Conservation (phyloP, 2,113 vertebrate genomes). For the Clarias magur region DNA sequence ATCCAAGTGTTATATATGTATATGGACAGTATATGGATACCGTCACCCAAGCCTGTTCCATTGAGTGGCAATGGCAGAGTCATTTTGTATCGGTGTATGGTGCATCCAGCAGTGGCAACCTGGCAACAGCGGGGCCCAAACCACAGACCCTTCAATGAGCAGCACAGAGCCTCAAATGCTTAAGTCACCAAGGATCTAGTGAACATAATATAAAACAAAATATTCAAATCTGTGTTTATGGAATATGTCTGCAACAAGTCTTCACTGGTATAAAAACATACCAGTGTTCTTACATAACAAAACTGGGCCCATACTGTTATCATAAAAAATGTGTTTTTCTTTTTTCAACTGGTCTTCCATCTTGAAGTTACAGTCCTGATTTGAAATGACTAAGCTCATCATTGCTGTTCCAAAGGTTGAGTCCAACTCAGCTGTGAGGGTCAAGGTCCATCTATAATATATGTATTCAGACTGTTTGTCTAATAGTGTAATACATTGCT, state of each 20-base stretch:
- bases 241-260: background rate
- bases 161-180: too few species aligned
- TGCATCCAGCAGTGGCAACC: too few species aligned
- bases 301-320: background rate
- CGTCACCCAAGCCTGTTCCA: too few species aligned
- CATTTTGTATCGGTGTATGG: too few species aligned
- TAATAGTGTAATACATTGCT: background rate
- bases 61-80: too few species aligned
- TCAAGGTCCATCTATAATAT: conserved; percentile 49
- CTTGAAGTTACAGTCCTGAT: conserved; percentile 4
- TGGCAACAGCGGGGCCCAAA: too few species aligned
- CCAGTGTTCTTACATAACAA: background rate
- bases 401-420: conserved; percentile 51
- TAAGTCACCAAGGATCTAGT: too few species aligned
- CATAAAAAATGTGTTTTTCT: background rate
- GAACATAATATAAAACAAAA: background rate
- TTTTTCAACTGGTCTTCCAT: conserved; percentile 12
- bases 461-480: background rate
- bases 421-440: conserved; percentile 48
- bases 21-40: too few species aligned
- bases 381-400: conserved; percentile 42
- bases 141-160: too few species aligned
- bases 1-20: background rate
- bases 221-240: background rate
- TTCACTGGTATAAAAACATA: background rate